Conservation (phyloP, 1,140 invertebrate genomes). For the Apis cerana region DNA sequence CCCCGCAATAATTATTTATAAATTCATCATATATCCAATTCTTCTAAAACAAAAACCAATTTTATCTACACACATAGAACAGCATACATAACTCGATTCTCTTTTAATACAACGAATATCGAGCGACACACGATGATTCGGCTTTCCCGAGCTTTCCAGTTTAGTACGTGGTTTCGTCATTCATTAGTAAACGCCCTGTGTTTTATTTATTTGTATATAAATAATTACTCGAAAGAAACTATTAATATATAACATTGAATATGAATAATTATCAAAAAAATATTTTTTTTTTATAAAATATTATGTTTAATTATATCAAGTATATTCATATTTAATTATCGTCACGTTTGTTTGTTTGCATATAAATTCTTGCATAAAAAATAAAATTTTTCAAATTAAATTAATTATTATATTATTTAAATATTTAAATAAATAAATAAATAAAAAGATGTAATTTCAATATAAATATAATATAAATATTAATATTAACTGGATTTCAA, state of each 20-base stretch:
- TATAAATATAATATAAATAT: not conserved
- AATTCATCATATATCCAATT: not conserved
- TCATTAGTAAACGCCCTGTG: slow-evolving; percentile 31
- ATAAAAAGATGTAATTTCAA: not conserved
- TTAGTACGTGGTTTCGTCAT: slow-evolving; percentile 59
- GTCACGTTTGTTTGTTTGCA: not conserved
- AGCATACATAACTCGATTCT: slow-evolving; percentile 28
- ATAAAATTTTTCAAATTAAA: not conserved
- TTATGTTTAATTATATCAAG: not conserved
- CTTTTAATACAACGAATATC: slow-evolving; percentile 61
- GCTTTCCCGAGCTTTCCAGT: slow-evolving; percentile 55
- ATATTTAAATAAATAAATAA: not conserved
- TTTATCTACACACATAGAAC: not conserved
- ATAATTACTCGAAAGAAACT: not conserved
- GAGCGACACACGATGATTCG: slow-evolving; percentile 63
- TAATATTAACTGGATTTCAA: not conserved
- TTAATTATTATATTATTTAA: not conserved
- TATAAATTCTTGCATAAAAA: not conserved
- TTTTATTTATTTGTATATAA: not conserved
- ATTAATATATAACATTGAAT: too few relatives aligned
- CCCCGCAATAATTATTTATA: not conserved
- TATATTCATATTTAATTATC: not conserved
- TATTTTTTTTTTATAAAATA: not conserved
- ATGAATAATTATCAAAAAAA: not conserved
- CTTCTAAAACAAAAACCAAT: not conserved